phyloP scores from a whole-genome alignment of 2,797 vertebrate genomes.

The Hephaestus fuliginosus region DNA sequence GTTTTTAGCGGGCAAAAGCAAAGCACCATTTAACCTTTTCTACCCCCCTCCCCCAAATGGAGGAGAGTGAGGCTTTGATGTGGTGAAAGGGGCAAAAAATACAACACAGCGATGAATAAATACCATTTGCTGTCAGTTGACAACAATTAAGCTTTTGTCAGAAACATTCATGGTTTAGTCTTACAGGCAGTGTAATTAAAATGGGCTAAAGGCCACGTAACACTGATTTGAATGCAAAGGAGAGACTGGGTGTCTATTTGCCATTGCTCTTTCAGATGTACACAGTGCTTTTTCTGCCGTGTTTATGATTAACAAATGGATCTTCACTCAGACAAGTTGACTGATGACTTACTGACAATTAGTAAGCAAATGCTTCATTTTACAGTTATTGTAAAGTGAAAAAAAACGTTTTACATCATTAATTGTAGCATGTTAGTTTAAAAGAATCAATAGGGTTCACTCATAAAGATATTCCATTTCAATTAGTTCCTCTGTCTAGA shows the following conservation, averaged over 20 bases:
- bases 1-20: constrained; percentile 47
- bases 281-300: constrained; percentile 19
- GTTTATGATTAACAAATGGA: constrained; percentile 20
- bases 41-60: constrained; percentile 26
- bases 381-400: neutral
- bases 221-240: constrained; percentile 51
- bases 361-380: constrained; percentile 5
- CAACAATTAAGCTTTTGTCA: constrained; percentile 52
- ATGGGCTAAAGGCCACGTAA: constrained; percentile 53
- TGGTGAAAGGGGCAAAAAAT: constrained; percentile 30
- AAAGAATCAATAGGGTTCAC: neutral
- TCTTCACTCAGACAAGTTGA: constrained; percentile 5
- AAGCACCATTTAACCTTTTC: constrained; percentile 52
- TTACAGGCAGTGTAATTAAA: constrained; percentile 69
- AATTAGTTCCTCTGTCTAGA: neutral
- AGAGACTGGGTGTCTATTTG: constrained; percentile 27
- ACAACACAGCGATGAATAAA: constrained; percentile 49
- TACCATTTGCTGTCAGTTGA: constrained; percentile 63
- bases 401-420: neutral
- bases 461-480: neutral
- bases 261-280: constrained; percentile 24
- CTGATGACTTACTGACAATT: constrained; percentile 15
- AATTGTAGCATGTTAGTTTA: neutral
- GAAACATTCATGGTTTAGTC: constrained; percentile 59
- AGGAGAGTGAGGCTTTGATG: constrained; percentile 43